Evolutionary conservation across 2,888 invertebrate genomes (phyloP), one percentile per base, ranked within the genome.

Genomic region (Xestia ashworthii): DNA sequence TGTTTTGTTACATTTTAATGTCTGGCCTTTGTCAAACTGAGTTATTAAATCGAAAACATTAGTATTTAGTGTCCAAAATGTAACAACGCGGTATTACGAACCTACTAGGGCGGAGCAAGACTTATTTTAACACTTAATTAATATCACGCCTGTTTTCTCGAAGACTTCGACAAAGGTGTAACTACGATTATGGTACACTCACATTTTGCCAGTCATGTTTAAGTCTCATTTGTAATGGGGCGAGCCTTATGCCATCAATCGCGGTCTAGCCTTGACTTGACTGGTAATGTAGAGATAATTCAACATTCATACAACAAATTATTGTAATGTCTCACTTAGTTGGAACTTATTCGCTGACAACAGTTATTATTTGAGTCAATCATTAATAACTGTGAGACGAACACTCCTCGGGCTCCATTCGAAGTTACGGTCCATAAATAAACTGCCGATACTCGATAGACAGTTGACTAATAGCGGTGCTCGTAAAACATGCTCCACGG

Each of bases 341-440:
- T 12, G 22, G 41, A 62, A 16, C 22, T 82, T 22, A 82, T 41
- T 25, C 32, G 32, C 32, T 50, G 25, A 16, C 48, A 69, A 38
- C 44, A 58, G 8, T n/a, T 65, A 50, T 60, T 14, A 48, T 53
- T 46, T 48, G 6, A 67, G n/a, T 71, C n/a, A 69, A 68, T 78
- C 41, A 71, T 68, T 71, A 58, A 81, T 74, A 44, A 60, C 25
- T 62, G 25, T 50, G 19, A 38, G 65, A 53, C 66, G 58, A 80
- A 46, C 85, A 72, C 69, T 41, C 72, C 71, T 44, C 19, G 22
- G 32, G 41, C 58, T 46, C 41, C 8, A 69, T 41, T 50, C 48
- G 38, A 64, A 38, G 66, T 70, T 71, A 85, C 46, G 70, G 62
- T 14, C 82, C 67, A 83, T 83, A 76, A 83, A 83, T 85, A 81